Evolutionary conservation across 2,888 invertebrate species (phyloP).

Genomic region (Chrysomela aeneicollis): DNA sequence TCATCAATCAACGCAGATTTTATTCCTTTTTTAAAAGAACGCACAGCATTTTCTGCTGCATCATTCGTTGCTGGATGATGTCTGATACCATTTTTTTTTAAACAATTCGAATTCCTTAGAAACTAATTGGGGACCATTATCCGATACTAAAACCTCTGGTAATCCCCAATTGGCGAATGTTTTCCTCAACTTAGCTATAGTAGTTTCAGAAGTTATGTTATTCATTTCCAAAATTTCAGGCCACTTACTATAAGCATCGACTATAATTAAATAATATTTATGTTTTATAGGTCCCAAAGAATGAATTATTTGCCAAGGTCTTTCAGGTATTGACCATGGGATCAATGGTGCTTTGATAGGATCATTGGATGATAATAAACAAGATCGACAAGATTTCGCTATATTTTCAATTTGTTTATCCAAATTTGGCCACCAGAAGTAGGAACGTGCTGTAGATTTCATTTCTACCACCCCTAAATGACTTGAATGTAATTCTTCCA

Average conservation of each 20-base stretch:
- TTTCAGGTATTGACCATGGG: constrained; percentile 9
- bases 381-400: no score
- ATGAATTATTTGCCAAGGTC: constrained; percentile 11
- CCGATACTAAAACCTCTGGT: no score
- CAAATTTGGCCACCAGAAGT: constrained; percentile 9
- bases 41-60: background rate
- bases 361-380: no score
- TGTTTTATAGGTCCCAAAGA: constrained; percentile 6
- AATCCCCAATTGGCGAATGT: no score
- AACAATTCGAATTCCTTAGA: no score
- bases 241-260: no score
- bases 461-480: constrained; percentile 35
- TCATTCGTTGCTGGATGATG: background rate
- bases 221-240: background rate
- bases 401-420: constrained; percentile 17
- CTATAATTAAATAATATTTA: background rate
- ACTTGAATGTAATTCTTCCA: constrained; percentile 33
- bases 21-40: background rate
- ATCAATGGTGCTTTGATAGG: background rate
- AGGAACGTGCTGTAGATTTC: background rate
- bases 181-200: background rate
- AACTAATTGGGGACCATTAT: no score
- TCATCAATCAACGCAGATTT: background rate
- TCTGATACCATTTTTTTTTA: no score
- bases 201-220: background rate